Base-by-base conservation (phyloP, 2,888 invertebrate genomes). In the Andrena praecox region DNA sequence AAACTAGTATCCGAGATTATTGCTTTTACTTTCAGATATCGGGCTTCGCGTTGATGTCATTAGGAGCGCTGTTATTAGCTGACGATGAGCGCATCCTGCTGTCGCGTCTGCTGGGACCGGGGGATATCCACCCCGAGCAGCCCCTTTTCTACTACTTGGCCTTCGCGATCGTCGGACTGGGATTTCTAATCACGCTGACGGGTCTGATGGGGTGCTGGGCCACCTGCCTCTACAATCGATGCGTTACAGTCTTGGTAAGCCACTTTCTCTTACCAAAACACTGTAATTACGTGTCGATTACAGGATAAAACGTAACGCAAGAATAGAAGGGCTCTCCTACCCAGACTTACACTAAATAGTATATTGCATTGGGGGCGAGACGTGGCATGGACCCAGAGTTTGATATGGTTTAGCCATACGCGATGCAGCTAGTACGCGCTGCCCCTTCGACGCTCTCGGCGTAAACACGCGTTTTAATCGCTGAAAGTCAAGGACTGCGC, bases 131-230 rank as follows among this genome's bases (percentile, higher is more conserved):
- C 52, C 93, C 97, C 77, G 95, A 96, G 0, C 96, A 97, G 90
- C 97, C 97, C 0, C 95, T 97, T 16, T 96, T 97, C 89, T 97
- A 97, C 92, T 97, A 97, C 91, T 94, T 97, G 7, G 96, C 97
- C 0, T 95, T 97, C 67, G 96, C 96, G 2, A 93, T 97, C 68
- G 95, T 97, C n/a, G 95, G 95, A 0, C 95, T 96, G 0, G 97
- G 97, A 0, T 95, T 97, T 72, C 93, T 96, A 50, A 95, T 97
- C 69, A 96, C 97, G 72, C 94, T 96, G 6, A 95, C 96, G 0
- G 96, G 97, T 3, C 96, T 97, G 63, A 94, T 97, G 27, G 97
- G 97, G 66, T 97, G 97, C 93, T 97, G 97, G 97, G 97, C 97
- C 0, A 96, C 97, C 0, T 97, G 97, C 90, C 95, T 97, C 89